These are phyloP conservation scores for Anguilla pacifica DNA, from an alignment of 2,797 vertebrate species.

Conservation along the genomic window DNA sequence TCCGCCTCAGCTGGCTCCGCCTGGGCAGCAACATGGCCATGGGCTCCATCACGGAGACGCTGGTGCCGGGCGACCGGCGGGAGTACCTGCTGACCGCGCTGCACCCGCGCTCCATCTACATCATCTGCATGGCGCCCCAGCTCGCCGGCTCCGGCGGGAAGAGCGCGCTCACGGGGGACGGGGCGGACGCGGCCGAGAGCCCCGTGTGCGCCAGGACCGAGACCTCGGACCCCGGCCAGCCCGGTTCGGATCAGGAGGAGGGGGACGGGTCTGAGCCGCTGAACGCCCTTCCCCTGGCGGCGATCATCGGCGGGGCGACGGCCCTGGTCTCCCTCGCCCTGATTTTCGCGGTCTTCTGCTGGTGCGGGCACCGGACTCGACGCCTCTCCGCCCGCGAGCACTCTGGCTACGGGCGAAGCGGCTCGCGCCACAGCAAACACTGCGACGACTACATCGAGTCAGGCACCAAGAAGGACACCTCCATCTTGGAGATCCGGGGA, in stretches of 20 bases:
- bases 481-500: conserved; percentile 87
- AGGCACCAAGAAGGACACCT: conserved; percentile 93
- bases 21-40: conserved; percentile 82
- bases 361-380: conserved; percentile 82
- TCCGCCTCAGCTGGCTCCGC: conserved; percentile 88
- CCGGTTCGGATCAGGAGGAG: conserved; percentile 73
- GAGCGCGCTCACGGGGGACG: conserved; percentile 59
- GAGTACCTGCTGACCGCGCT: conserved; percentile 88
- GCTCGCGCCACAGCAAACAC: conserved; percentile 83
- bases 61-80: conserved; percentile 86
- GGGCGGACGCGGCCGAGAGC: conserved; percentile 78
- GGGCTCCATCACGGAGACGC: conserved; percentile 90
- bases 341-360: conserved; percentile 85
- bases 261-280: conserved; percentile 68
- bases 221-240: conserved; percentile 72
- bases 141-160: conserved; percentile 69
- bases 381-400: conserved; percentile 78
- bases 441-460: conserved; percentile 91
- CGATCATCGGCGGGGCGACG: conserved; percentile 84
- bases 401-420: conserved; percentile 79
- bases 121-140: conserved; percentile 91
- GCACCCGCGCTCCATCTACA: conserved; percentile 86
- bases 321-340: conserved; percentile 86
- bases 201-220: conserved; percentile 90
- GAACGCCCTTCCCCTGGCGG: conserved; percentile 79